Evolutionary conservation across 2,888 invertebrate genomes (phyloP), one percentile per base, ranked within the genome.

Genomic region (Melangyna quadrimaculata): DNA sequence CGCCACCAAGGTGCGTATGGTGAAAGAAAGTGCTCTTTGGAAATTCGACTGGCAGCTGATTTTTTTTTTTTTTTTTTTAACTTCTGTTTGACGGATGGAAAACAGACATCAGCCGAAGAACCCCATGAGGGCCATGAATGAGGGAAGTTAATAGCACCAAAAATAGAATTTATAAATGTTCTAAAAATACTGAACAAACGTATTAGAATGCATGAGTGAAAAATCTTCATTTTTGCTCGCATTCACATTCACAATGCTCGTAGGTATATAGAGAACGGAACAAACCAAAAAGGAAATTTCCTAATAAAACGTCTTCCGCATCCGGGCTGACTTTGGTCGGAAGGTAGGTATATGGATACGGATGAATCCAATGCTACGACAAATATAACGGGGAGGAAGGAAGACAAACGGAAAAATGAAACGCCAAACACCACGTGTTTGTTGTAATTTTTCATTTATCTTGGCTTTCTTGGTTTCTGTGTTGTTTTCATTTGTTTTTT

Each of bases 231-330:
- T 27, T 14, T 8, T 48, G 22, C 32, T 9, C 17, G 12, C 19
- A 45, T 45, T 43, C 17, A 14, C n/a, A 32, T 29, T 8, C 24
- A 24, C 2, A n/a, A n/a, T n/a, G n/a, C n/a, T n/a, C n/a, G n/a
- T n/a, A n/a, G n/a, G 63, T 27, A 84, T 72, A 69, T 55, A 51
- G 55, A 81, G 63, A 86, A 78, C 81, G 86, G 73, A 86, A 81
- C 71, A 59, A 77, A 51, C 43, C 80, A 72, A 74, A 88, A 87
- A 87, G 87, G 87, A 88, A 89, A 88, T 88, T 87, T 88, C 88
- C 88, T 87, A 87, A 88, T 88, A 88, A 29, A 65, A 84, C 75
- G 82, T 83, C 87, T 89, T 88, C 89, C 89, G 89, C 89, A 88
- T 89, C 88, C 88, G 88, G 82, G 71, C 45, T 14, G 27, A n/a